Evolutionary conservation across 2,888 invertebrate species (phyloP).

Genomic region (Diplazon laetatorius): DNA sequence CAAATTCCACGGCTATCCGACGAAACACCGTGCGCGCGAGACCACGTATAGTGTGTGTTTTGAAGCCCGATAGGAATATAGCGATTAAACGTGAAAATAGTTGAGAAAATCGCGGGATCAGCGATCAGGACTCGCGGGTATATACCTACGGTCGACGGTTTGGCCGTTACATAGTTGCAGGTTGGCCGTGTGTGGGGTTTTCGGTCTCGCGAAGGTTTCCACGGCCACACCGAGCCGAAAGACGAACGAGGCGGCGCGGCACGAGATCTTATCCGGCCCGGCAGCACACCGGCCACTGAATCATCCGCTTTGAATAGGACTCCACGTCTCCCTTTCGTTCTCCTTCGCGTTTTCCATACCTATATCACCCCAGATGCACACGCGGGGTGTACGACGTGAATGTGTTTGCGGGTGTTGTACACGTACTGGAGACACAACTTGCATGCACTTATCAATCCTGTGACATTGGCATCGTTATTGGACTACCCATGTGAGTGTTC

Average conservation of each 20-base stretch:
- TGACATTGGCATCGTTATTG: slow-evolving; percentile 47
- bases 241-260: slow-evolving; percentile 78
- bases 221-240: slow-evolving; percentile 67
- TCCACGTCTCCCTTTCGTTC: slow-evolving; percentile 75
- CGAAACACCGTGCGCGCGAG: neutral
- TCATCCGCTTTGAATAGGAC: slow-evolving; percentile 82
- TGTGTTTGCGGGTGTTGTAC: slow-evolving; percentile 37
- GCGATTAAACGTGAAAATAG: slow-evolving; percentile 45
- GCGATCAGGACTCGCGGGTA: slow-evolving; percentile 42
- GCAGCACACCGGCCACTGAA: slow-evolving; percentile 82
- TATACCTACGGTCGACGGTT: slow-evolving; percentile 19
- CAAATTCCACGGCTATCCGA: slow-evolving; percentile 54
- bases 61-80: slow-evolving; percentile 65
- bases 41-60: neutral
- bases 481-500: slow-evolving; percentile 37
- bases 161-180: slow-evolving; percentile 77
- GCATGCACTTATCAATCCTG: slow-evolving; percentile 15
- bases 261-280: slow-evolving; percentile 81
- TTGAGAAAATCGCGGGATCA: neutral
- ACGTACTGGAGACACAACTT: slow-evolving; percentile 37
- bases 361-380: slow-evolving; percentile 58
- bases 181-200: slow-evolving; percentile 69
- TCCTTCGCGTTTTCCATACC: slow-evolving; percentile 73
- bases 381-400: slow-evolving; percentile 38
- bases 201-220: slow-evolving; percentile 56